Conservation (phyloP, 2,797 vertebrate species). For the Brachyrhaphis roseni region DNA sequence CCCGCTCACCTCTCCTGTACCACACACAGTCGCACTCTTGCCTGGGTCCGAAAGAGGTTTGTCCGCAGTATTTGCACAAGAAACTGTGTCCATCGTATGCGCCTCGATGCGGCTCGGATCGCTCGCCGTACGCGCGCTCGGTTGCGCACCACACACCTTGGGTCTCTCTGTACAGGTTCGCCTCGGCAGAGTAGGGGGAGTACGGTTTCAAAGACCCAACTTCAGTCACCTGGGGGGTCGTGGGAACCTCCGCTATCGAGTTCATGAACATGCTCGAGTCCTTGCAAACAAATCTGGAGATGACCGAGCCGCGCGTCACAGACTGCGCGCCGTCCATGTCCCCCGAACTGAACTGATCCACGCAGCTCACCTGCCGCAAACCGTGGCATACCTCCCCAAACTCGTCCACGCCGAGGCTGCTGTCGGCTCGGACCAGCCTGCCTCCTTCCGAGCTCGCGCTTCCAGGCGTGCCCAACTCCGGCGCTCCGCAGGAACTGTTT, state of each 20-base stretch:
- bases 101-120: slow-evolving; percentile 35
- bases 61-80: slow-evolving; percentile 64
- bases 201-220: slow-evolving; percentile 34
- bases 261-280: slow-evolving; percentile 59
- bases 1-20: slow-evolving; percentile 48
- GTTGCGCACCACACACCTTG: slow-evolving; percentile 54
- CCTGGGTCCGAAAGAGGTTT: slow-evolving; percentile 34
- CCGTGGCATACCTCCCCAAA: slow-evolving; percentile 55
- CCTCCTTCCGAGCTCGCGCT: slow-evolving; percentile 15
- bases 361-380: slow-evolving; percentile 66
- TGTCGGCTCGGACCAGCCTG: neutral
- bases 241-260: slow-evolving; percentile 28
- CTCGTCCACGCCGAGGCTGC: slow-evolving; percentile 14
- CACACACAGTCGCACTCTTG: slow-evolving; percentile 64
- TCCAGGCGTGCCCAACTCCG: slow-evolving; percentile 22
- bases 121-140: slow-evolving; percentile 48
- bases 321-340: slow-evolving; percentile 47
- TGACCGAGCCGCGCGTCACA: slow-evolving; percentile 47
- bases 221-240: slow-evolving; percentile 33
- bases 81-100: slow-evolving; percentile 26
- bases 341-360: slow-evolving; percentile 62
- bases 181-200: slow-evolving; percentile 15
- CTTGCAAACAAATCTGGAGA: slow-evolving; percentile 53
- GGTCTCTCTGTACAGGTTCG: slow-evolving; percentile 38
- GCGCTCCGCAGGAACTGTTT: slow-evolving; percentile 13